Base-by-base conservation (phyloP, 2,888 invertebrate species). In the Cryptocephalus primarius region DNA sequence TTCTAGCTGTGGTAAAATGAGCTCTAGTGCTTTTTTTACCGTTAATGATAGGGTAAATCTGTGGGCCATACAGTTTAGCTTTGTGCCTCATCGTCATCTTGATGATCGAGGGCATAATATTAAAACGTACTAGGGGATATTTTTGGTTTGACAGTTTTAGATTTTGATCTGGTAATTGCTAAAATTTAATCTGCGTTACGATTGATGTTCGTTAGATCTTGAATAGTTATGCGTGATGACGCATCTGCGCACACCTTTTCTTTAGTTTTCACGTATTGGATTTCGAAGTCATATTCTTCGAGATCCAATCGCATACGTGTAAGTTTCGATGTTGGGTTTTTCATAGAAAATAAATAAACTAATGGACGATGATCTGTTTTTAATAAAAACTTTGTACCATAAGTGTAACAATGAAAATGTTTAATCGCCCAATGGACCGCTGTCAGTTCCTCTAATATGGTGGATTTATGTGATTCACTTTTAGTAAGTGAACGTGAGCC, bases 311-410 rank as follows among this genome's bases (percentile, higher is more conserved):
- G 38, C 41, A 51, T 49, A 47, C 48, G 39, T 1, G 49, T 51
- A 13, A 51, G 41, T 48, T 51, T 53, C 2, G 49, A 51, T 10
- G 49, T 40, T 9, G 48, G 49, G 22, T 51, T 44, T 51, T 48
- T 49, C 48, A 53, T 51, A 31, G 51, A 43, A 32, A 51, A 53
- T 40, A 53, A 32, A 36, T 49, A 51, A 13, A 51, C 42, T 31
- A 53, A 41, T 11, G 51, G 48, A 43, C 40, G 43, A 36, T 51
- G 52, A 43, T 54, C 47, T 32, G 50, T 32, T 49, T 43, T 50
- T 1, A 54, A 48, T 38, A 50, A 32, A 42, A 48, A 53, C 41
- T 51, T 47, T 11, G 14, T 32, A 10, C 40, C 40, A 13, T 49
- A 47, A 31, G 48, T 10, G 32, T 46, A 48, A 22, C 14, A 13